These are phyloP conservation scores for Nettapus auritus DNA, from an alignment of 2,113 vertebrate genomes.

Conservation along the genomic window DNA sequence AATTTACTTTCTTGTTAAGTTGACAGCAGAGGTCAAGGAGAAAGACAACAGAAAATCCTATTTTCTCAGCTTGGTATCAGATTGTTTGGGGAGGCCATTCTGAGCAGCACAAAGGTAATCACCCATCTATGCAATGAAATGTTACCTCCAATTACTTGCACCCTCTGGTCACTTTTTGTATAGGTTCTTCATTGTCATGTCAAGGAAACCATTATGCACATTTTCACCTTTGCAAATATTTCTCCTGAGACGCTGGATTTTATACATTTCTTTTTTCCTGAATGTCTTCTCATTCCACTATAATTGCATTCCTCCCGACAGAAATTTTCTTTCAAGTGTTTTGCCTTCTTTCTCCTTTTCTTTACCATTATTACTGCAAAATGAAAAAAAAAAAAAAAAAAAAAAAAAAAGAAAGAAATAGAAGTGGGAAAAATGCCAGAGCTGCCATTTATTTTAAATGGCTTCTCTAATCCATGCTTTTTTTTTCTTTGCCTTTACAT, in stretches of 20 bases:
- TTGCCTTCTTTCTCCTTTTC: neutral
- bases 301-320: neutral
- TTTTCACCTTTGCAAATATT: neutral
- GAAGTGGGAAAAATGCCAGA: neutral
- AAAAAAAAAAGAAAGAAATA: neutral
- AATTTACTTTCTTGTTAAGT: neutral
- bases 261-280: neutral
- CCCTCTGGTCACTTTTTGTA: neutral
- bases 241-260: neutral
- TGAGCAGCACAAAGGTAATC: neutral
- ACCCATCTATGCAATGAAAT: neutral
- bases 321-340: neutral
- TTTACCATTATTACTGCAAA: neutral
- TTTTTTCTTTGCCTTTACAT: neutral
- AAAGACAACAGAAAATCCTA: slow-evolving; percentile 14
- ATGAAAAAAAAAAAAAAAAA: no score
- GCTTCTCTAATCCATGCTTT: neutral
- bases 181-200: neutral
- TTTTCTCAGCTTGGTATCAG: slow-evolving; percentile 16
- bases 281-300: neutral
- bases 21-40: slow-evolving; percentile 3
- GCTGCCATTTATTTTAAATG: neutral
- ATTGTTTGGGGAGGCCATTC: neutral
- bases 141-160: slow-evolving; percentile 41
- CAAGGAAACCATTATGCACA: neutral